A percentile compares a stretch with the other conserved stretches of the same genome.
These are phyloP conservation scores for Microtus richardsoni DNA, from an alignment of 2,113 vertebrate species.

Conservation along the genomic window DNA sequence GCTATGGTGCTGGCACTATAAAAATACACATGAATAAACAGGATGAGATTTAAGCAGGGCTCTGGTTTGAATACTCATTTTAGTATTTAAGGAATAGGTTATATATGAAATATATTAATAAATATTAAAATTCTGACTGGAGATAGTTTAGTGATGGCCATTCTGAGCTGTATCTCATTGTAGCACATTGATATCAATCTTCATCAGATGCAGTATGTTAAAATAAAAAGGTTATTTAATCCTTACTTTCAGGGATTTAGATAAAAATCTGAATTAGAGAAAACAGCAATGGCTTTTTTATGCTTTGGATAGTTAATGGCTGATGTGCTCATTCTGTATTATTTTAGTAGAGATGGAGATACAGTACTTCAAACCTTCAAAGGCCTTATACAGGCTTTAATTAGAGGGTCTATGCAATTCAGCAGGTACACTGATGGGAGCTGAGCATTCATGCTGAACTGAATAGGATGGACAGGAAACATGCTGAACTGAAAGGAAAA, in stretches of 20 bases:
- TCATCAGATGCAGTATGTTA: neutral
- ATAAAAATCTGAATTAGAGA: constrained; percentile 44
- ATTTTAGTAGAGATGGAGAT: neutral
- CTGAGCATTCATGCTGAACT: neutral
- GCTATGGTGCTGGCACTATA: neutral
- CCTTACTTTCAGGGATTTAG: neutral
- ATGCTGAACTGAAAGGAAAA: neutral
- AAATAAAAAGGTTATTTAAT: neutral
- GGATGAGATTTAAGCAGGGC: neutral
- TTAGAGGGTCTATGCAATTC: neutral
- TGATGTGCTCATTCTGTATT: neutral
- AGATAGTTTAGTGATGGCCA: neutral
- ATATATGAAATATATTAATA: neutral
- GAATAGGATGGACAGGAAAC: neutral
- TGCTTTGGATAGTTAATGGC: constrained; percentile 17
- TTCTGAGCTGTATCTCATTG: neutral
- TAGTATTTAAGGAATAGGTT: neutral
- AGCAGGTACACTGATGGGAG: neutral
- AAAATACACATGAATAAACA: neutral
- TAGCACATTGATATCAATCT: neutral
- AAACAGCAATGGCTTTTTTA: neutral
- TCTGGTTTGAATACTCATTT: neutral
- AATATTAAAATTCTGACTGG: neutral
- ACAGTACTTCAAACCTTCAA: neutral
- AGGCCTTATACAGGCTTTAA: neutral